A percentile compares a stretch with the other conserved stretches of the same genome.
These are phyloP conservation scores for Augochlora pura DNA, from an alignment of 1,140 invertebrate genomes.

Conservation along the genomic window DNA sequence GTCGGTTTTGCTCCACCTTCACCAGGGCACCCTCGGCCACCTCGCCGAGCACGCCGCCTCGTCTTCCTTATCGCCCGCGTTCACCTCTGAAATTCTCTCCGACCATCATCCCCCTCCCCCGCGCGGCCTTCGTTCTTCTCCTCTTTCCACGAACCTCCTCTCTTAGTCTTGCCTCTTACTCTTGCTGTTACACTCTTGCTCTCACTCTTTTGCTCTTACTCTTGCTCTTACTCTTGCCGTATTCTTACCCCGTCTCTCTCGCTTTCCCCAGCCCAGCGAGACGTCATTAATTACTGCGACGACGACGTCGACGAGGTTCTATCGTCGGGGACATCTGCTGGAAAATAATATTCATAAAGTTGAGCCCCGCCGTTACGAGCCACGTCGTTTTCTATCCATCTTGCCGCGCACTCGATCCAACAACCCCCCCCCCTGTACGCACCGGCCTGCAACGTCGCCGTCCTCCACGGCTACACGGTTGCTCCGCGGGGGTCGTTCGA, in stretches of 20 bases:
- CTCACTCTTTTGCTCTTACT: no score
- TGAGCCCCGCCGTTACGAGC: constrained; percentile 62
- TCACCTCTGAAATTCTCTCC: constrained; percentile 46
- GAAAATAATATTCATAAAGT: constrained; percentile 81
- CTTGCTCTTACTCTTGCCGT: no score
- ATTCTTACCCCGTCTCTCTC: no score
- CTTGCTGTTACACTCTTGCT: no score
- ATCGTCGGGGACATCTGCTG: constrained; percentile 80
- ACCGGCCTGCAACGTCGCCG: no score
- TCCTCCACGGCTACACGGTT: no score
- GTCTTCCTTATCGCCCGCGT: constrained; percentile 54
- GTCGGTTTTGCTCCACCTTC: constrained; percentile 19
- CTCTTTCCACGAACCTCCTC: constrained; percentile 22
- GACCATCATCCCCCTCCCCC: neutral
- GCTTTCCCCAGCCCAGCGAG: constrained; percentile 37
- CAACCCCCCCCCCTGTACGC: neutral
- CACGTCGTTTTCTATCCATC: constrained; percentile 44
- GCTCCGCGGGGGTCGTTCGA: neutral
- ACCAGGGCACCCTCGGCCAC: neutral
- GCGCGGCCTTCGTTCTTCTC: constrained; percentile 48
- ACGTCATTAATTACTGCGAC: constrained; percentile 78
- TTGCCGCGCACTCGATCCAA: constrained; percentile 19
- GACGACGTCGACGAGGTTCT: constrained; percentile 71
- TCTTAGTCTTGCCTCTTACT: no score
- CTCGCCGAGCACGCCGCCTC: constrained; percentile 13